A percentile compares a stretch with the other conserved stretches of the same genome.
Conservation (phyloP, 2,888 invertebrate genomes). For the Hyposoter didymator region DNA sequence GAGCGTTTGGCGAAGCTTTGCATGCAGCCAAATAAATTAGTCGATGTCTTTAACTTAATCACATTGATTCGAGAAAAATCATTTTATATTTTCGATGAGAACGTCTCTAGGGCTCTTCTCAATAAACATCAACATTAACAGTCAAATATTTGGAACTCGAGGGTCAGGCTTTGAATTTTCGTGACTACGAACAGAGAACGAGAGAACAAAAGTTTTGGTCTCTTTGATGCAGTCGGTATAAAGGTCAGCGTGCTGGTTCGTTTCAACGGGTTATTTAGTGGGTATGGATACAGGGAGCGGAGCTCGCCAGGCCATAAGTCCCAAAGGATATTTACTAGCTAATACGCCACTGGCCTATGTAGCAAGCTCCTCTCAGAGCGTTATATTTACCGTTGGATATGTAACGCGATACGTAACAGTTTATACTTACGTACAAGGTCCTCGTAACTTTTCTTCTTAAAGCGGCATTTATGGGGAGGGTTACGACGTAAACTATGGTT, state of each 20-base stretch:
- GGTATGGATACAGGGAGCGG: not conserved
- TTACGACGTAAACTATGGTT: slow-evolving; percentile 56
- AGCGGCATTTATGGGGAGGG: slow-evolving; percentile 61
- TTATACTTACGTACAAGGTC: slow-evolving; percentile 41
- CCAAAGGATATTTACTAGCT: slow-evolving; percentile 38
- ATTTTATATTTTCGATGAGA: not conserved
- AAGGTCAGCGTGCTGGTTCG: slow-evolving; percentile 53
- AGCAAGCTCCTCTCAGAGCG: slow-evolving; percentile 43
- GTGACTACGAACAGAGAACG: not conserved
- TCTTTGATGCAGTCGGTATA: slow-evolving; percentile 27
- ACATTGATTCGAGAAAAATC: not conserved
- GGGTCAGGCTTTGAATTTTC: not conserved
- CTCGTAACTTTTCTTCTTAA: slow-evolving; percentile 65
- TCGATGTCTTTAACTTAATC: not conserved
- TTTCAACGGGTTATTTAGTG: slow-evolving; percentile 59
- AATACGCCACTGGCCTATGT: not conserved
- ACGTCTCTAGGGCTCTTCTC: not conserved
- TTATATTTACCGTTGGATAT: slow-evolving; percentile 34
- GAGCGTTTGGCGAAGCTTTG: not conserved
- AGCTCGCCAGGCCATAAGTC: slow-evolving; percentile 13
- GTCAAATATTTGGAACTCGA: not conserved
- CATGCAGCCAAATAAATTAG: not conserved
- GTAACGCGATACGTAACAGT: slow-evolving; percentile 55
- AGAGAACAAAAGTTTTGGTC: not conserved
- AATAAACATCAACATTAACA: not conserved